Base-by-base conservation (phyloP, 1,140 invertebrate genomes). In the Leptonema lineaticorne region DNA sequence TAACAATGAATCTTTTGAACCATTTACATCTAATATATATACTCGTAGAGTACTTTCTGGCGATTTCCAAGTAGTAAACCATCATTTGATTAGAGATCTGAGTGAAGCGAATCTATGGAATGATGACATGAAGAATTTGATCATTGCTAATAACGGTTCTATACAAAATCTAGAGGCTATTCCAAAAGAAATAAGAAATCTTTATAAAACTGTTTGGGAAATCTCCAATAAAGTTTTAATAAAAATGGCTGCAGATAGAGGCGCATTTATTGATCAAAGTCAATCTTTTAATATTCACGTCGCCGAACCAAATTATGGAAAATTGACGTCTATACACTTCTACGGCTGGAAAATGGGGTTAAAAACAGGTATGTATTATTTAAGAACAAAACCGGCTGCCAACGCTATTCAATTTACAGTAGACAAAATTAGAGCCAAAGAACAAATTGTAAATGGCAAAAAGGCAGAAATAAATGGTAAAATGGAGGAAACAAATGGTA, bases 121-220 rank as follows among this genome's bases (percentile, higher is more conserved):
- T 81, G 92, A 97, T 66, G 88, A 95, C n/a, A 95, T 99, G 90
- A 98, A 98, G 78, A 97, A 97, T 80, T 83, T 92, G 74, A 89
- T 99, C 0, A 94, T 99, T 73, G 89, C 92, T 14, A 87, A 90
- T 71, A 91, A 92, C 80, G 97, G 97, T 28, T 99, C 97, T 0
- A 88, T 99, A 74, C 96, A 98, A 86, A 88, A 90, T 70, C 95
- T 99, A 73, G 87, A 89, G 18, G 82, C 81, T 41, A 97, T 99
- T 76, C 96, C 97, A 0, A 85, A 91, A 69, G 87, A 98, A 67
- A 82, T 99, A 11, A 95, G 97, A 77, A 86, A 87, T 7, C 83
- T 99, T 4, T 99, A 99, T 78, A 97, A 97, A 82, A 99, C 97
- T 2, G 96, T 98, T 0, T 99, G 97, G 98, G 98, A 99, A 82